Evolutionary conservation across 2,113 vertebrate genomes (phyloP).

Genomic region (Pseudopodoces humilis): DNA sequence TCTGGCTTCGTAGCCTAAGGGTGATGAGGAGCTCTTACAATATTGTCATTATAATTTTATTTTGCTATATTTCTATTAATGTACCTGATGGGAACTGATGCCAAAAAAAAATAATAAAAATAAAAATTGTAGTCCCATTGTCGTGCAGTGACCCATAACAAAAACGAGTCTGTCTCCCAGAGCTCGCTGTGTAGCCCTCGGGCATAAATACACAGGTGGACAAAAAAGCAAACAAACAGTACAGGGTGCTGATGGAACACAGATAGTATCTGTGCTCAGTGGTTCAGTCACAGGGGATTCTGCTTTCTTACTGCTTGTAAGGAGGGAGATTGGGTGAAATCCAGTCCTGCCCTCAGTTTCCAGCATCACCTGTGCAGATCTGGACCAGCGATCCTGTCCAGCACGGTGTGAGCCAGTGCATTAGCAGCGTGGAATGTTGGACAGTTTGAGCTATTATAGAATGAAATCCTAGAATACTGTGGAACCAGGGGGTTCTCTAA

Average conservation of each 20-base stretch:
- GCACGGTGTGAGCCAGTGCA: fast-evolving
- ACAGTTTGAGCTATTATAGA: not conserved
- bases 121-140: not conserved
- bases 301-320: not conserved
- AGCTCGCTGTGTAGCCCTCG: not conserved
- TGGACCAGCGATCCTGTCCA: fast-evolving
- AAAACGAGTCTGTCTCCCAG: not conserved
- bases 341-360: not conserved
- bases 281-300: not conserved
- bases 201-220: slow-evolving; percentile 1
- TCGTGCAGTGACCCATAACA: not conserved
- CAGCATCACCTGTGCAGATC: not conserved
- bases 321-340: not conserved
- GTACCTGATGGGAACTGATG: not conserved
- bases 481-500: not conserved
- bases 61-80: not conserved
- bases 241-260: not conserved
- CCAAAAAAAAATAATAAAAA: not conserved
- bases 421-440: fast-evolving
- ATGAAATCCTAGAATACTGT: not conserved
- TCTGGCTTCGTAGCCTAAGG: not conserved
- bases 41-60: not conserved
- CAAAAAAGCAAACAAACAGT: not conserved
- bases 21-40: not conserved
- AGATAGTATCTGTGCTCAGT: not conserved